A percentile compares a stretch with the other conserved stretches of the same genome.
These are phyloP conservation scores for Perdita meconis DNA, from an alignment of 2,888 invertebrate genomes.

Conservation along the genomic window DNA sequence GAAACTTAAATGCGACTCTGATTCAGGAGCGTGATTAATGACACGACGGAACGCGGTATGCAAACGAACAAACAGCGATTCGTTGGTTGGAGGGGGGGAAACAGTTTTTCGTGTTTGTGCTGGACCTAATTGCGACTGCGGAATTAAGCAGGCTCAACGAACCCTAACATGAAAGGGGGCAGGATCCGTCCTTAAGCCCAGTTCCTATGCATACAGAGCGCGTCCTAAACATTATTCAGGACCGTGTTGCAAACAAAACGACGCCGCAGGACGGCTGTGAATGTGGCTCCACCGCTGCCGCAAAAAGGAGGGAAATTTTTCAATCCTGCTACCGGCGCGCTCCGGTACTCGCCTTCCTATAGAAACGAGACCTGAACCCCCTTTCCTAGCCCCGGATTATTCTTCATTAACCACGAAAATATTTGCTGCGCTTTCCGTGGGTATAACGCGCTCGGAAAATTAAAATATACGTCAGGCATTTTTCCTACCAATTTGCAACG, in stretches of 20 bases:
- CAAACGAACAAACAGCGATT: neutral
- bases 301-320: neutral
- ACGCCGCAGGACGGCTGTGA: neutral
- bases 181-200: conserved; percentile 11
- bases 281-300: neutral
- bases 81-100: neutral
- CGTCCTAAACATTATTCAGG: conserved; percentile 4
- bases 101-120: conserved; percentile 21
- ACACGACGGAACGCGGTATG: conserved; percentile 10
- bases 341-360: neutral
- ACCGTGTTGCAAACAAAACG: neutral
- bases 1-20: neutral
- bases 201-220: conserved; percentile 33
- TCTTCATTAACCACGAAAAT: no score
- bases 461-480: no score
- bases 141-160: conserved; percentile 32
- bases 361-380: no score
- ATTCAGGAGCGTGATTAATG: conserved; percentile 16
- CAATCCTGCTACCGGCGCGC: neutral
- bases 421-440: no score
- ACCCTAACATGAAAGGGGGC: neutral
- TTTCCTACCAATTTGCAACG: no score
- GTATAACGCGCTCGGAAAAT: no score
- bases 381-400: no score
- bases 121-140: conserved; percentile 33